Evolutionary conservation across 2,113 vertebrate genomes (phyloP), one percentile per base, ranked within the genome.

Genomic region (Corynorhinus townsendii): DNA sequence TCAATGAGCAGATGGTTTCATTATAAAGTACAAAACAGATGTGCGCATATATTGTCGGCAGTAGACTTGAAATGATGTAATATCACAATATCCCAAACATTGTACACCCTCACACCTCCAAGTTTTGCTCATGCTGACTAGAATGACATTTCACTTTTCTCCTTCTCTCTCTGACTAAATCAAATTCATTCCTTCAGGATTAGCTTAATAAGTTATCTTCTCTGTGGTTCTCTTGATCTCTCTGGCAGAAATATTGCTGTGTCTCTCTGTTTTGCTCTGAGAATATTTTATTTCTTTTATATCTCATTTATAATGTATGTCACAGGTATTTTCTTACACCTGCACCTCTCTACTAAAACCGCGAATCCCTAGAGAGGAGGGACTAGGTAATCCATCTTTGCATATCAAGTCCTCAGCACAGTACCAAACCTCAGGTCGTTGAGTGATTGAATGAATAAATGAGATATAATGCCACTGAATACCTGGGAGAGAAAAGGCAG

Each of bases 211-310:
- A 33, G 7, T 80, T 17, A 68, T 45, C 24, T 62, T 82, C 22
- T 86, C 47, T 90, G 56, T 35, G 24, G 22, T 43, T 94, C n/a
- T 54, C 89, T 82, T 96, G 40, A 79, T 47, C 45, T 93, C n/a
- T 38, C 15, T 80, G 33, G 47, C 14, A 68, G 43, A 93, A 93
- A 73, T 24, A 30, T 4, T 75, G 24, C n/a, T 56, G 0, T 49
- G 14, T 81, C 15, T 71, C 20, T 40, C 4, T 54, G 33, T 80
- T 68, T 64, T 45, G 38, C 38, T 80, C 64, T 95, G 64, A 80
- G 56, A 5, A 33, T 19, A 43, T 80, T 11, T 47, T 10, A 16
- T 77, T 89, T 95, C 45, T 82, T 56, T 56, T 52, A 16, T 76
- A 49, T 88, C 11, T 90, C 35, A 80, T 47, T 93, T 83, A 54